Evolutionary conservation across 2,113 vertebrate species (phyloP), one percentile per base, ranked within the genome.

Genomic region (Ochotona princeps): DNA sequence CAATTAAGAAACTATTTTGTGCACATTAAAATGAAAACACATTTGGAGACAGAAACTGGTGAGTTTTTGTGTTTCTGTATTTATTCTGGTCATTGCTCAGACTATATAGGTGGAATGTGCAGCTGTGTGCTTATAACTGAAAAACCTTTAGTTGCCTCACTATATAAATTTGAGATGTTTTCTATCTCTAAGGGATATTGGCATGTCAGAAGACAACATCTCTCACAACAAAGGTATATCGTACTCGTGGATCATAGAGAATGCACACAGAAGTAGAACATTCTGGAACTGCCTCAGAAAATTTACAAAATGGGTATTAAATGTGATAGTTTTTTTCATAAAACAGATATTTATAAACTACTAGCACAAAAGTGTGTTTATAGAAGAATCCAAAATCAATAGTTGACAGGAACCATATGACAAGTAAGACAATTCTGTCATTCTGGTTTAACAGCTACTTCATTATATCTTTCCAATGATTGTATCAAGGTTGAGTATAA

Each of bases 1-100:
- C 61, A 93, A 76, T 72, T 93, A 95, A 69, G 44, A 90, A 75
- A 92, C 73, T 74, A 51, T 87, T 93, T 67, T 72, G 63, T 30
- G 26, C 3, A 28, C 5, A 57, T 69, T 91, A 79, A 84, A 91
- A 30, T 28, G 60, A 93, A 94, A 81, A 84, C 10, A 79, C 35
- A 26, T 47, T 57, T 47, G 38, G 10, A 67, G 38, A 76, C 3
- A 72, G n/a, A 83, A 57, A 82, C 18, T 28, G 21, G 4, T 25
- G 49, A 73, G 11, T 30, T 88, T 78, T 47, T 61, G 38, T 87
- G 25, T 84, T 85, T 93, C 44, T 83, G 54, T 57, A 23, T 79
- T 84, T 44, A 75, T 57, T 47, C 63, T 69, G 1, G 63, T 57
- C 47, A 74, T 83, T 32, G 91, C 20, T 94, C n/a, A 75, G n/a